Percentiles rank a stretch among this genome's conserved stretches.
phyloP scores from a whole-genome alignment of 2,888 invertebrate species.

The Caenorhabditis sinica region DNA sequence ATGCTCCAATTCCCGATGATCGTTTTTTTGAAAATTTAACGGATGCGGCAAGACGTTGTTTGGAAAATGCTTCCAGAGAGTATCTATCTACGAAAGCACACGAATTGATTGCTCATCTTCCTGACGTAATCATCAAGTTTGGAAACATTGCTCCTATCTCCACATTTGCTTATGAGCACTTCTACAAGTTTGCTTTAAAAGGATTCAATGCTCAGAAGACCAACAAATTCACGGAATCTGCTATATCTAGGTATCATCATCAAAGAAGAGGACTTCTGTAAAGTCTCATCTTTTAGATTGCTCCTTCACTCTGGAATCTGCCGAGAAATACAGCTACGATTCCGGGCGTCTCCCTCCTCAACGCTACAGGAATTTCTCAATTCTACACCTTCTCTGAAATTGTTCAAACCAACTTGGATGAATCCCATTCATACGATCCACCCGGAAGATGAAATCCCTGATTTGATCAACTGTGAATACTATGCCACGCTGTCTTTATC shows the following conservation, averaged over 20 bases:
- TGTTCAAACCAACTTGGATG: neutral
- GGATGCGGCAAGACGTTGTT: neutral
- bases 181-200: conserved; percentile 3
- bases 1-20: neutral
- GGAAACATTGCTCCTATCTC: neutral
- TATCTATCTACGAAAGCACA: conserved; percentile 10
- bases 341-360: neutral
- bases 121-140: neutral
- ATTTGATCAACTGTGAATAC: neutral
- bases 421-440: neutral
- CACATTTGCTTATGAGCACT: conserved; percentile 7
- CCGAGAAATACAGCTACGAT: neutral
- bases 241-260: neutral
- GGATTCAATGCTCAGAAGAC: conserved; percentile 11
- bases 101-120: neutral
- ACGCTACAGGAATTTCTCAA: neutral
- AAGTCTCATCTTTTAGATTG: neutral
- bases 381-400: neutral
- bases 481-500: neutral
- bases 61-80: neutral
- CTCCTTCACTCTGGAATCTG: neutral
- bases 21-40: neutral
- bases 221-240: neutral
- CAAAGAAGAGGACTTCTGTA: too few relatives aligned
- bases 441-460: neutral